A percentile compares a stretch with the other conserved stretches of the same genome.
phyloP scores from a whole-genome alignment of 2,113 vertebrate genomes.

The Carassius carassius region DNA sequence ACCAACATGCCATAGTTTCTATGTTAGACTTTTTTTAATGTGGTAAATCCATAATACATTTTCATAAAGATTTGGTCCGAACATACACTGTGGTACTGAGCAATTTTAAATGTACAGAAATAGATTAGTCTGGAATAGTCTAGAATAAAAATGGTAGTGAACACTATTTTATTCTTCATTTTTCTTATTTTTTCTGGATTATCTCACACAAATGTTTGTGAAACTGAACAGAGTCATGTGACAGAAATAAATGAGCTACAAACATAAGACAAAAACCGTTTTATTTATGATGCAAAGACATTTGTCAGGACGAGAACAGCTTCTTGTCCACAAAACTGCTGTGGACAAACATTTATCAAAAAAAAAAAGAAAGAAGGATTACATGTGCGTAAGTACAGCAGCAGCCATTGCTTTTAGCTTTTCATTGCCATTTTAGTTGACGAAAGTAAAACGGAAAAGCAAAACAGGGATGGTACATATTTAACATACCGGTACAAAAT shows the following conservation, averaged over 20 bases:
- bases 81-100: not conserved
- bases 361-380: not conserved
- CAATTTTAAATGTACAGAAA: not conserved
- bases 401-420: conserved; percentile 16
- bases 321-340: not conserved
- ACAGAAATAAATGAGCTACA: not conserved
- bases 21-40: not conserved
- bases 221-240: not conserved
- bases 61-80: not conserved
- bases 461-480: not conserved
- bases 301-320: not conserved
- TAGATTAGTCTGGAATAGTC: not conserved
- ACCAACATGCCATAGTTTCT: not conserved
- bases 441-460: not conserved
- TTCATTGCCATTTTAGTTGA: conserved; percentile 1
- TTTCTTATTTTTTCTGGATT: not conserved
- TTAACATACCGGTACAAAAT: conserved; percentile 37
- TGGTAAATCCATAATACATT: not conserved
- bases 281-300: conserved; percentile 25
- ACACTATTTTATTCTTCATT: not conserved
- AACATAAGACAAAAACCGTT: conserved; percentile 11
- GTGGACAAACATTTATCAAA: not conserved
- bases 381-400: conserved; percentile 2
- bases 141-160: not conserved
- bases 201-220: not conserved